Conservation (phyloP, 1,140 invertebrate species). For the Aporrectodea caliginosa region DNA sequence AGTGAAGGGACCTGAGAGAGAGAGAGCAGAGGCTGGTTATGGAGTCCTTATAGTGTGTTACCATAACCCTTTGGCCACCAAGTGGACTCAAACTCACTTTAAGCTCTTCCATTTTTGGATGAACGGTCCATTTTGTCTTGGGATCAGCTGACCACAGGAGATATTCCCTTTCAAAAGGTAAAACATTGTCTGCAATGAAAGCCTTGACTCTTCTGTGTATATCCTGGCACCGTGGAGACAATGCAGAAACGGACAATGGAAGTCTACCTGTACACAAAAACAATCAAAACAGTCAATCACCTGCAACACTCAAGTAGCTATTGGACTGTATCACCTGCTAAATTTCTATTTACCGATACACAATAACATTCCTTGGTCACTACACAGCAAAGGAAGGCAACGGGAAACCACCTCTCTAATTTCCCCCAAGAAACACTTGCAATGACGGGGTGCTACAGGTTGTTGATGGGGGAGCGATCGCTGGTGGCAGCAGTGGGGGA, state of each 20-base stretch:
- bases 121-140: constrained; percentile 45
- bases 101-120: constrained; percentile 46
- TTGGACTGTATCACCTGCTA: neutral
- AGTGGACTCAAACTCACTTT: constrained; percentile 42
- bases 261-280: neutral
- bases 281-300: neutral
- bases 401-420: no score
- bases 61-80: no score
- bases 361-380: no score
- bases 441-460: no score
- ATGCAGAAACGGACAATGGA: neutral
- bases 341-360: no score
- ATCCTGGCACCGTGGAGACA: neutral
- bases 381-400: no score
- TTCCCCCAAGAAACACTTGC: no score
- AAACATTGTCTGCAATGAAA: neutral
- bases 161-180: neutral
- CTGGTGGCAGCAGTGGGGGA: no score
- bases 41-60: no score
- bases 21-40: no score
- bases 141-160: constrained; percentile 1
- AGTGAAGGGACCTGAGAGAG: no score
- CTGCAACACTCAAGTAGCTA: neutral
- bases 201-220: neutral
- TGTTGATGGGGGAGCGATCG: no score